Evolutionary conservation across 1,140 invertebrate genomes (phyloP).

Genomic region (Drosophila nikananu): DNA sequence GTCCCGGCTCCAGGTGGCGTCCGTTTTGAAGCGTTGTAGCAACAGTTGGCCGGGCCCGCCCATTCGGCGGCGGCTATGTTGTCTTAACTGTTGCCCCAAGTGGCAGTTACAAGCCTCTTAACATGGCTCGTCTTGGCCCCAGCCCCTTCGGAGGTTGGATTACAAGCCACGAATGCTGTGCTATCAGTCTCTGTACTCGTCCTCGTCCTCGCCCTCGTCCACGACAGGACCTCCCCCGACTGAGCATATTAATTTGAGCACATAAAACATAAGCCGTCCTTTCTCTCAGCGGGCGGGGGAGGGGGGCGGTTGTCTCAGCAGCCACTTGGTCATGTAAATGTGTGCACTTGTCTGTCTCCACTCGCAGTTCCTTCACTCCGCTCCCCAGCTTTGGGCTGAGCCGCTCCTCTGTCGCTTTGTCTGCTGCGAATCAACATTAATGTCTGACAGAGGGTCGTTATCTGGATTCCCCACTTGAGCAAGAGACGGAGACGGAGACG

Average conservation of each 20-base stretch:
- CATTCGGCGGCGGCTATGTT: conserved; percentile 31
- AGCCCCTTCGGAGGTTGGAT: conserved; percentile 26
- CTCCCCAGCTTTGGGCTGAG: background rate
- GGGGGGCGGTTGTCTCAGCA: conserved; percentile 30
- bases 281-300: background rate
- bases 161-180: conserved; percentile 47
- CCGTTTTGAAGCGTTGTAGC: conserved; percentile 33
- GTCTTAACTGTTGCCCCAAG: conserved; percentile 64
- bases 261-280: conserved; percentile 69
- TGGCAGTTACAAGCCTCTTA: conserved; percentile 73
- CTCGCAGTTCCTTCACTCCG: background rate
- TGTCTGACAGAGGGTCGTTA: conserved; percentile 59
- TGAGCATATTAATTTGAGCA: conserved; percentile 78
- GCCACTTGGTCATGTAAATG: conserved; percentile 78
- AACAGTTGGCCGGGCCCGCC: conserved; percentile 51
- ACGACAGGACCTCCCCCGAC: conserved; percentile 13
- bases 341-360: conserved; percentile 58
- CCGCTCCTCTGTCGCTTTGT: conserved; percentile 2
- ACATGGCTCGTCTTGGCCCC: conserved; percentile 23
- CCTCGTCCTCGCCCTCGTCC: background rate
- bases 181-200: conserved; percentile 26
- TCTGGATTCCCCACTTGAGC: conserved; percentile 76
- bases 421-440: conserved; percentile 33
- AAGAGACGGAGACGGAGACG: conserved; percentile 21
- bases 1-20: background rate